A percentile compares a stretch with the other conserved stretches of the same genome.
Conservation (phyloP, 2,888 invertebrate genomes). For the Neoaliturus tenellus region DNA sequence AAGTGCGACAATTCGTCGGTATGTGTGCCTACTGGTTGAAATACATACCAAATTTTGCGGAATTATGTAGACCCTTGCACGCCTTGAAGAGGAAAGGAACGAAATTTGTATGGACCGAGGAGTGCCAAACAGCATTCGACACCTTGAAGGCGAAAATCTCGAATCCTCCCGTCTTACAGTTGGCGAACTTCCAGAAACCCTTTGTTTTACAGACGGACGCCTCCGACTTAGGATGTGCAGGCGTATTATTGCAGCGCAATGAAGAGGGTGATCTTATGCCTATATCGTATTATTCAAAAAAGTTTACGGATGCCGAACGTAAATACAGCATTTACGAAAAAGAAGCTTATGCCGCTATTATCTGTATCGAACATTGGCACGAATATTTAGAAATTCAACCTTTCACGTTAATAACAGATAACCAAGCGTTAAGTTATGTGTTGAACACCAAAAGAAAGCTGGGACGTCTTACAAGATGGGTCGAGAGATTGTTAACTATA, state of each 20-base stretch:
- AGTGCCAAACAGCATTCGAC: background rate
- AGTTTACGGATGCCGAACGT: background rate
- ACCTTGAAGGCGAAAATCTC: background rate
- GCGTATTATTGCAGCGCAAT: background rate
- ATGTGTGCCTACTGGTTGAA: background rate
- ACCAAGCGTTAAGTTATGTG: background rate
- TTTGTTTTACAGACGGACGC: background rate
- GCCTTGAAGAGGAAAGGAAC: background rate
- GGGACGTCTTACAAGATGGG: too few relatives aligned
- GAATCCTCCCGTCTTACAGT: background rate
- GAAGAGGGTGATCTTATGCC: background rate
- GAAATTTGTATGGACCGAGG: background rate
- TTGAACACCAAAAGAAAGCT: background rate
- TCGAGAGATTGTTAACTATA: too few relatives aligned
- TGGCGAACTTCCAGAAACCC: background rate
- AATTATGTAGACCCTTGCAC: background rate
- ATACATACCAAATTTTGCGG: background rate
- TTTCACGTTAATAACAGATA: background rate
- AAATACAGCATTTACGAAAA: too few relatives aligned
- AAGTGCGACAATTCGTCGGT: background rate
- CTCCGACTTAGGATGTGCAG: background rate
- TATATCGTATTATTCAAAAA: background rate
- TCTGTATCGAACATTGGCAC: too few relatives aligned
- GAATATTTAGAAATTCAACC: background rate
- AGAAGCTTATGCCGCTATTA: too few relatives aligned